A percentile compares a stretch with the other conserved stretches of the same genome.
phyloP scores from a whole-genome alignment of 2,113 vertebrate species.

The Notiomystis cincta region DNA sequence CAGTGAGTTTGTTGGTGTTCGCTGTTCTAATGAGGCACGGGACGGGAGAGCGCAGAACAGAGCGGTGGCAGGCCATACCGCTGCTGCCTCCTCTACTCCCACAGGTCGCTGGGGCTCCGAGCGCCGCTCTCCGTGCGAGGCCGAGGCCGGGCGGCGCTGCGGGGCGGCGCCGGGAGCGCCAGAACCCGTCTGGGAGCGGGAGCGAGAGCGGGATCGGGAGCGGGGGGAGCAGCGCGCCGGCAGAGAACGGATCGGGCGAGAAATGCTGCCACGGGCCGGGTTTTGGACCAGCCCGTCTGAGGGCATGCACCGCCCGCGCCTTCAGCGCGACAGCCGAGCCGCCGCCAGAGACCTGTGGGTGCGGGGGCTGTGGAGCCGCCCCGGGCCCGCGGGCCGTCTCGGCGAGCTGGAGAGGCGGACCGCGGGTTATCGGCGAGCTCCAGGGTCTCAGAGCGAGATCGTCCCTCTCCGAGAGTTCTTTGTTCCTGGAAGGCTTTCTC shows the following conservation, averaged over 20 bases:
- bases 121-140: background rate
- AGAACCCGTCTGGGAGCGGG: fast-evolving
- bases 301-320: background rate
- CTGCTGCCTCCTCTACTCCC: background rate
- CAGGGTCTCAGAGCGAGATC: fast-evolving
- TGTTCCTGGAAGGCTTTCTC: background rate
- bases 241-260: fast-evolving
- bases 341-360: fast-evolving
- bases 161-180: background rate
- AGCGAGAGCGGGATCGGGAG: background rate
- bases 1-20: fast-evolving
- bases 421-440: fast-evolving
- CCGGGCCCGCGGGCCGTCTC: fast-evolving
- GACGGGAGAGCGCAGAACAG: fast-evolving
- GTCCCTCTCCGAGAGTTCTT: too few relatives aligned
- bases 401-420: fast-evolving
- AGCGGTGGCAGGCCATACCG: too few relatives aligned
- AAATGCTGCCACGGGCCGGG: fast-evolving
- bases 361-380: fast-evolving
- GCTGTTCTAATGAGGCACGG: fast-evolving
- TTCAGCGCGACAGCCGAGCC: fast-evolving
- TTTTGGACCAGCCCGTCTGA: fast-evolving
- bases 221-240: fast-evolving
- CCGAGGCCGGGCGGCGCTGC: background rate
- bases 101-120: background rate